Evolutionary conservation across 2,797 vertebrate species (phyloP), one percentile per base, ranked within the genome.

Genomic region (Phyllotis vaccarum): DNA sequence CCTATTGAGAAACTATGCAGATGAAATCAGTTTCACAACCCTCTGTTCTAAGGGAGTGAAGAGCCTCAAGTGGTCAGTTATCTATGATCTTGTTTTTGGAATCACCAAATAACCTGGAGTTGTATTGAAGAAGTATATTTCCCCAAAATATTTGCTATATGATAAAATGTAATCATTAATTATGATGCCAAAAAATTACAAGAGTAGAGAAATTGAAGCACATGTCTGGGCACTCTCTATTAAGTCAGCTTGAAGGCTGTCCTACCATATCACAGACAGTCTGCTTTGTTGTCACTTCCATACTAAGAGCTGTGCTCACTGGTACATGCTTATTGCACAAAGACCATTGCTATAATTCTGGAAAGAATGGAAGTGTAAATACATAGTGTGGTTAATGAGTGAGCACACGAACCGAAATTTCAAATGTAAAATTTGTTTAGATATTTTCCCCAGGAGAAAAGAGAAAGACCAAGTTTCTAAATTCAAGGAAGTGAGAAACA

Each of bases 381-480:
- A 56, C 66, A 37, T 86, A 79, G 62, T 9, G 37, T 24, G 54
- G 17, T 85, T 74, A 90, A 86, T 83, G 43, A 96, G 78, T 87
- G 49, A 89, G 31, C 68, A 14, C 9, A 22, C 43, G 22, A 49
- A 60, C 75, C 58, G 29, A 88, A 56, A 49, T 96, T 93, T 80
- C 64, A 46, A 54, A 16, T 52, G 46, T 54, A 88, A 90, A 87
- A 22, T n/a, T 80, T 64, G 10, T 5, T 52, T 66, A 79, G 43
- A 64, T 14, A 82, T 89, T 79, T 86, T 29, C 9, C 52, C n/a
- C 21, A 37, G 6, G 46, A 19, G 58, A 75, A 3, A 14, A 91
- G 21, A 91, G 34, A 88, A 21, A 95, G 37, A 90, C 13, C 46
- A 94, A 86, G 40, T n/a, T 94, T 93, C 40, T 68, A 93, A 90